These are phyloP conservation scores for Thelaira solivaga DNA, from an alignment of 2,888 invertebrate genomes.

Conservation along the genomic window DNA sequence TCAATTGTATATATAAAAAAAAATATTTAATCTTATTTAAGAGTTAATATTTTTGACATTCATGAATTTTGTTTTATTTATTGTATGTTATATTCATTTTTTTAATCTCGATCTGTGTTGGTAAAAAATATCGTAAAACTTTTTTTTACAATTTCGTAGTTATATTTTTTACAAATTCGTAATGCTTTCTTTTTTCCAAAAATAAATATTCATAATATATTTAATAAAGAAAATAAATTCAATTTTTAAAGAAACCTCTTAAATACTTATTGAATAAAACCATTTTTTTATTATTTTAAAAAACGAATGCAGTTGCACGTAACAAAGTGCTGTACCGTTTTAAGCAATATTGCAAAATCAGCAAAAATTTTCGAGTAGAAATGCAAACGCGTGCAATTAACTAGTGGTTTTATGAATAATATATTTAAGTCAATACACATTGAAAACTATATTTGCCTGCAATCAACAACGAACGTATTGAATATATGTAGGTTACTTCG, in stretches of 20 bases:
- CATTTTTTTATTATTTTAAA: neutral
- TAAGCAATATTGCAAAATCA: too few species aligned
- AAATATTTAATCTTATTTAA: neutral
- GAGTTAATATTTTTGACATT: constrained; percentile 33
- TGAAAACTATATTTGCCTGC: too few species aligned
- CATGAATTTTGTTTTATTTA: constrained; percentile 40
- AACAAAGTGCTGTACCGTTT: too few species aligned
- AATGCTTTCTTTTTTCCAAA: constrained; percentile 1
- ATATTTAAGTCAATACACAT: too few species aligned
- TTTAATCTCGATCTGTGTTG: neutral
- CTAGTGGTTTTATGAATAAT: too few species aligned
- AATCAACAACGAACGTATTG: too few species aligned
- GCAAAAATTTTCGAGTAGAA: too few species aligned
- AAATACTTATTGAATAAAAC: too few species aligned
- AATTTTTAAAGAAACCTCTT: too few species aligned
- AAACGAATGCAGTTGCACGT: too few species aligned
- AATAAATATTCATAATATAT: constrained; percentile 47
- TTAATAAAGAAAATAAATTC: constrained; percentile 16
- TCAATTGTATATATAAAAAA: constrained; percentile 34
- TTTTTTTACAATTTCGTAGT: neutral
- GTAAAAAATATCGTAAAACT: neutral
- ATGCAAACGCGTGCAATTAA: too few species aligned
- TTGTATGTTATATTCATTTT: constrained; percentile 5
- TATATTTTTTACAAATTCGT: constrained; percentile 9
- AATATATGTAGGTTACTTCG: too few species aligned